Conservation (phyloP, 2,113 vertebrate species). For the Mustela nigripes region DNA sequence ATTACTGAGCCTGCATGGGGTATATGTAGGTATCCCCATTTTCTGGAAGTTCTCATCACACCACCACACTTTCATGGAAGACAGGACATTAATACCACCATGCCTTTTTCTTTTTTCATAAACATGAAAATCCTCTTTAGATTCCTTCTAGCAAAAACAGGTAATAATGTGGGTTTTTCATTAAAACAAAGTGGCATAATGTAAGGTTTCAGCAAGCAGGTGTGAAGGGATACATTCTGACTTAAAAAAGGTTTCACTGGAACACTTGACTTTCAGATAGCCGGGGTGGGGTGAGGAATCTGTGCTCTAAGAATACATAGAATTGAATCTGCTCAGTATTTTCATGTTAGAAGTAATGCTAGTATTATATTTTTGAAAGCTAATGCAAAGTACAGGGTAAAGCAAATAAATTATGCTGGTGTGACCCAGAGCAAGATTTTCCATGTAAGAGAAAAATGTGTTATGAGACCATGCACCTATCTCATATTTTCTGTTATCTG, state of each 20-base stretch:
- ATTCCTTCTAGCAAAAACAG: background rate
- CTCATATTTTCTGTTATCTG: background rate
- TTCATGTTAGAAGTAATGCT: background rate
- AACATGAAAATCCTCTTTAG: background rate
- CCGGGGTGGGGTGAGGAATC: background rate
- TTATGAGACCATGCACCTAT: background rate
- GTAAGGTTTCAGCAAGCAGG: background rate
- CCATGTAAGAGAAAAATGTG: background rate
- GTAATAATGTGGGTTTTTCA: background rate
- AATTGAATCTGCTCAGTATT: background rate
- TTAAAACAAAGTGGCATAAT: background rate
- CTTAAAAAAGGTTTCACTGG: background rate
- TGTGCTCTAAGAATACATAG: background rate
- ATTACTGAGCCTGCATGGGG: background rate
- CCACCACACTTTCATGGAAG: background rate
- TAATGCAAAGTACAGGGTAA: background rate
- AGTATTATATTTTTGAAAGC: conserved; percentile 23
- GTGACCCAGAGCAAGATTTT: background rate
- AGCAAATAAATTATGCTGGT: background rate
- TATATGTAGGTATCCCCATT: background rate
- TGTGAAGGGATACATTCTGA: background rate
- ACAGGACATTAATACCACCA: background rate
- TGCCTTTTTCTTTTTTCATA: background rate
- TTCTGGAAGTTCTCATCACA: background rate
- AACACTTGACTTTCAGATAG: background rate